Percentiles rank a stretch among this genome's conserved stretches.
These are phyloP conservation scores for Casuarius casuarius DNA, from an alignment of 2,113 vertebrate genomes.

Conservation along the genomic window DNA sequence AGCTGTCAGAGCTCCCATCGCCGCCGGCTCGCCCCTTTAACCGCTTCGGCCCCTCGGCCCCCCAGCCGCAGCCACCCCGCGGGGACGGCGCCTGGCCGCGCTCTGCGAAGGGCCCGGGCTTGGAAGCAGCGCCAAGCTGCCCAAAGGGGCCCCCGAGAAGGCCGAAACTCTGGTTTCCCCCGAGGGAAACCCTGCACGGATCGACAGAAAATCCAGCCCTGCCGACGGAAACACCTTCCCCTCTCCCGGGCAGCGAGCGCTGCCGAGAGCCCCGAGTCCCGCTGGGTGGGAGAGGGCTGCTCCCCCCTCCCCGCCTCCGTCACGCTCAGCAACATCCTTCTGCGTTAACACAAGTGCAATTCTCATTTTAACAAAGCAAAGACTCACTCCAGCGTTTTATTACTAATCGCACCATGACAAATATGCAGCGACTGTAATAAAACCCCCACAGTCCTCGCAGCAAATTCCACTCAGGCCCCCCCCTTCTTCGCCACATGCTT, in stretches of 20 bases:
- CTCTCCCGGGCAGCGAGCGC: background rate
- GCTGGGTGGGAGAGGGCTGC: background rate
- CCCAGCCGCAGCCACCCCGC: background rate
- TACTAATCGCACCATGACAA: background rate
- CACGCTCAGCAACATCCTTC: background rate
- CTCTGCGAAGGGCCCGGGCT: background rate
- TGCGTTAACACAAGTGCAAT: background rate
- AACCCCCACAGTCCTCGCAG: background rate
- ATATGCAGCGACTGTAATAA: background rate
- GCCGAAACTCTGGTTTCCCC: background rate
- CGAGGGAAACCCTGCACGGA: background rate
- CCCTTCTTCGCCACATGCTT: background rate
- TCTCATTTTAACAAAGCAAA: too few species aligned
- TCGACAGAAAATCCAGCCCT: background rate
- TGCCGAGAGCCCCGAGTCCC: background rate
- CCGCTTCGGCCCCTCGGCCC: background rate
- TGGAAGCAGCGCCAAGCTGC: background rate
- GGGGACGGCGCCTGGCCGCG: background rate
- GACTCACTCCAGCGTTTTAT: background rate
- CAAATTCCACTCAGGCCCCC: background rate
- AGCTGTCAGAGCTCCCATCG: background rate
- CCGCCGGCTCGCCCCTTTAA: background rate
- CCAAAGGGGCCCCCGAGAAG: rapidly evolving
- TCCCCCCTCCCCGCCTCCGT: rapidly evolving
- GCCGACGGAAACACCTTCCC: background rate